phyloP scores from a whole-genome alignment of 2,888 invertebrate genomes.

The Zootermopsis nevadensis region DNA sequence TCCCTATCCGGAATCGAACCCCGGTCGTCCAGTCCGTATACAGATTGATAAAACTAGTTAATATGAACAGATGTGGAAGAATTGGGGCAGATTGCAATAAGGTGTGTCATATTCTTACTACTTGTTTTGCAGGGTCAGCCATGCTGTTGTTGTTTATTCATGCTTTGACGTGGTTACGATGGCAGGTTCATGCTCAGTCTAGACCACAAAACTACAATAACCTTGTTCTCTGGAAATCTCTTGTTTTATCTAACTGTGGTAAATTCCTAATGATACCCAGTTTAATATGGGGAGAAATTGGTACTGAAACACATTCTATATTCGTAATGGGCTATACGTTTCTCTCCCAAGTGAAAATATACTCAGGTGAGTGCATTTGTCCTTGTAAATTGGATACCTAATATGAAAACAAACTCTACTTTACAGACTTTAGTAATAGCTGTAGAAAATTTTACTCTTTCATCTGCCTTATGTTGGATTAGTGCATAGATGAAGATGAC shows the following conservation, averaged over 20 bases:
- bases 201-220: conserved; percentile 44
- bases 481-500: background rate
- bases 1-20: no score
- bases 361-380: conserved; percentile 67
- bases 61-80: no score
- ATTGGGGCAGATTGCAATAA: no score
- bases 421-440: no score
- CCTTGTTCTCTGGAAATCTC: conserved; percentile 66
- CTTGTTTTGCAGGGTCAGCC: conserved; percentile 28
- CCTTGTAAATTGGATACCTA: no score
- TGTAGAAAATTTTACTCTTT: no score
- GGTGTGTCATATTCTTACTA: no score
- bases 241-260: conserved; percentile 71
- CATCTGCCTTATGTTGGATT: background rate
- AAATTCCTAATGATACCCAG: conserved; percentile 71
- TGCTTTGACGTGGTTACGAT: conserved; percentile 56
- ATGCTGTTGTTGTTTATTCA: conserved; percentile 57
- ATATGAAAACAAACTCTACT: no score
- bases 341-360: conserved; percentile 72
- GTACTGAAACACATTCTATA: conserved; percentile 65
- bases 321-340: conserved; percentile 75
- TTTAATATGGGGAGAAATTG: conserved; percentile 71
- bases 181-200: conserved; percentile 46
- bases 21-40: no score
- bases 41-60: no score